Evolutionary conservation across 2,113 vertebrate species (phyloP), one percentile per base, ranked within the genome.

Genomic region (Rhadina sibilatrix): DNA sequence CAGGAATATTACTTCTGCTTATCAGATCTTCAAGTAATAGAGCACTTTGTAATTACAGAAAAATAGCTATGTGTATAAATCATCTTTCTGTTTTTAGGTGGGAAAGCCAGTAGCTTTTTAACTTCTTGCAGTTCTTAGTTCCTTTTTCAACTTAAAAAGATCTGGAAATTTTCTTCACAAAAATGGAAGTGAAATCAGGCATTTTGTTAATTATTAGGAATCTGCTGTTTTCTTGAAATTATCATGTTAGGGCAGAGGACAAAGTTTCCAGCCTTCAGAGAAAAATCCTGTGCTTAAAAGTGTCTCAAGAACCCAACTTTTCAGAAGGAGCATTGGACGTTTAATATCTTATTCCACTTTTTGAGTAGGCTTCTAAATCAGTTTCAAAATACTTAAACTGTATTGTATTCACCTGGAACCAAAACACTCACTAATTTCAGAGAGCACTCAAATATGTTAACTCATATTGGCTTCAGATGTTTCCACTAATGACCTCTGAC

Each of bases 401-500:
- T 37, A 46, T 30, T 35, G 22, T 52, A 54, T 47, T 78, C 33
- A 94, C 82, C 81, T 80, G 35, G 42, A 95, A 83, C 9, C 2
- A 5, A 85, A 65, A 69, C 15, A 71, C 33, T 76, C 14, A 37
- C 60, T 68, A 65, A 90, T 83, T 87, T 95, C 64, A 77, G 66
- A 92, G 33, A 87, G 38, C 69, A 80, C 27, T 88, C 33, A 70
- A 90, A 87, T 74, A 70, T 35, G 74, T 56, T 72, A 94, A 91
- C 37, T 92, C 64, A 24, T 76, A 91, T 93, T 92, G 94, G 74
- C 24, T 77, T 96, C 90, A 78, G 80, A 89, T 94, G 14, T 83
- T 93, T 95, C 52, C 57, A 91, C 75, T 95, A 94, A 87, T 90
- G 79, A 94, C 76, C 89, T 92, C 84, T 92, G 82, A 92, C 50